Base-by-base conservation (phyloP, 2,113 vertebrate genomes). In the Grammomys dolichurus region DNA sequence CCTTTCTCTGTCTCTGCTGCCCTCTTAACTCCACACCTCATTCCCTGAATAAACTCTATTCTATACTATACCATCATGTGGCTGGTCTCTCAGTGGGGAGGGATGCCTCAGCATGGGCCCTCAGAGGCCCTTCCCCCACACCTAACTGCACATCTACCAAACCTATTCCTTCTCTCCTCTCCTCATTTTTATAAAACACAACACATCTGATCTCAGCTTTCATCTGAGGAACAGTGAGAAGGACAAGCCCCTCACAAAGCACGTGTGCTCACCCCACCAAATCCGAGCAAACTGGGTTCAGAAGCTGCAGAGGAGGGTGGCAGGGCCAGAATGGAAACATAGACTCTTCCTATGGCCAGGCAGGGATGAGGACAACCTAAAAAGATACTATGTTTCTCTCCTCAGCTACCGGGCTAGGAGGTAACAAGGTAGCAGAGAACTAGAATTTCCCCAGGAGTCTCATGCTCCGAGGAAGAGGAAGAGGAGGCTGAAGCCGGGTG, bases 161-260 rank as follows among this genome's bases (percentile, higher is more conserved):
- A 69, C 31, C 33, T 69, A 16, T 16, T 69, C 67, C 31, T 69
- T 69, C 31, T 69, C 31, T 69, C 13, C 12, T 69, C 65, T 36
- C 31, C 67, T 69, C 16, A 33, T 69, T 67, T 67, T 33, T 69
- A 69, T 69, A 69, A 33, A 69, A 69, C 31, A 69, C 67, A 33
- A 33, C 31, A 28, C 7, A 26, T 12, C 5, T 63, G 65, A 1
- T 54, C 46, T 60, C 1, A 24, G 17, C 65, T 46, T 24, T 58
- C n/a, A 7, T 31, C 4, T 48, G 17, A n/a, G 87, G 60, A 28
- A 33, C 8, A 17, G 0, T 60, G 20, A 3, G 40, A 36, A 0
- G 11, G n/a, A 17, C 16, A 46, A 33, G 20, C 28, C 82, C 43
- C 2, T 43, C n/a, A 36, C 33, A 81, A 26, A 60, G 80, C 36